Base-by-base conservation (phyloP, 2,797 vertebrate species). In the Neostethus bicornis region DNA sequence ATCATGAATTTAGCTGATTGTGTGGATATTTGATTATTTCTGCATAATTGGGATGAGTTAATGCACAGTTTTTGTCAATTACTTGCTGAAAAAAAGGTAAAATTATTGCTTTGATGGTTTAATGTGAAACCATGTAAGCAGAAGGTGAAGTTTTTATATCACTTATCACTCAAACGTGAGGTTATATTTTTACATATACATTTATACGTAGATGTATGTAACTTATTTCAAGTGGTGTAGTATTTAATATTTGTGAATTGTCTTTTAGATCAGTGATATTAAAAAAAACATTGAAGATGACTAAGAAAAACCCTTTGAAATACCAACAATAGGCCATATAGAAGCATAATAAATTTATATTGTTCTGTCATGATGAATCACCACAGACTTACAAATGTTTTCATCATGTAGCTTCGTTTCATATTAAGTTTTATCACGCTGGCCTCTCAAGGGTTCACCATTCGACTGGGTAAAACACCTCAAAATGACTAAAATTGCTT, bases 401-500 rank as follows among this genome's bases (percentile, higher is more conserved):
- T 13, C n/a, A 7, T 50, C 21, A 31, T 19, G 48, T 50, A 70
- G 17, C 50, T 38, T 63, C 12, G 1, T 43, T 21, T 52, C 32
- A 48, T 29, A 47, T 55, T 11, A 13, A 37, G 3, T 53, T 50
- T 52, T 5, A 20, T 50, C 16, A 66, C 21, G 32, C 24, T 25
- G 42, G 25, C 0, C 41, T 57, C 38, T 68, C 31, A 16, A 23
- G 13, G 34, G 42, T 70, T 37, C 17, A 14, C 29, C 19, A 14
- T 42, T 14, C 52, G 55, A n/a, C 38, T 41, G 13, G 21, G 16
- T 57, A 34, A 54, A 70, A 61, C 42, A 23, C 28, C 61, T 26
- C 31, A 34, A 9, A 79, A 86, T 75, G 73, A 79, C 83, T 73
- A 61, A 84, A 70, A 71, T 76, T 59, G 56, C 61, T 84, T 88